phyloP scores from a whole-genome alignment of 2,113 vertebrate genomes.

The Rhipidura dahli region DNA sequence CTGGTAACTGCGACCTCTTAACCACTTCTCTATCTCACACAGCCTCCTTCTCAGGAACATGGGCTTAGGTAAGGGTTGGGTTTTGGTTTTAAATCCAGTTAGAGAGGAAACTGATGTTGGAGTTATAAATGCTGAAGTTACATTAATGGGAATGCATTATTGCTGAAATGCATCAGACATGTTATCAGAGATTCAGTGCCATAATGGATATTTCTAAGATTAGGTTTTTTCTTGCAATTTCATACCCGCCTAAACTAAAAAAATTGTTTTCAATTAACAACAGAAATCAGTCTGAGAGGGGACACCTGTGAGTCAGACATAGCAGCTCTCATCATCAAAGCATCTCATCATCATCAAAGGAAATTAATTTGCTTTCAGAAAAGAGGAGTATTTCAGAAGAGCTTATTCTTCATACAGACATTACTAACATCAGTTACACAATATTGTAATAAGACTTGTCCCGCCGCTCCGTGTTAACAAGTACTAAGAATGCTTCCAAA shows the following conservation, averaged over 20 bases:
- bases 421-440: neutral
- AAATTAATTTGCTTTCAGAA: conserved; percentile 38
- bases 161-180: neutral
- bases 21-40: neutral
- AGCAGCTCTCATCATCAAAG: neutral
- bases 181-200: neutral
- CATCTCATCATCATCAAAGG: neutral
- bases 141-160: neutral
- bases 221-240: conserved; percentile 56
- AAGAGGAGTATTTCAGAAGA: conserved; percentile 15
- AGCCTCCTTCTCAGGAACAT: neutral
- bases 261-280: conserved; percentile 24
- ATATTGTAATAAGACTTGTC: neutral
- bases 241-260: conserved; percentile 36
- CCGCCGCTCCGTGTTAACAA: neutral
- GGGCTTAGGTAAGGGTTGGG: neutral
- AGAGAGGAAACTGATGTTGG: neutral
- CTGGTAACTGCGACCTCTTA: neutral
- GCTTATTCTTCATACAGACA: neutral
- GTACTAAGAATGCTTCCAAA: neutral
- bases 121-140: neutral
- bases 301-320: neutral
- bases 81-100: neutral
- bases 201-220: conserved; percentile 26
- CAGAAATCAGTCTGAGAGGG: neutral